Conservation (phyloP, 2,113 vertebrate genomes). For the Tragelaphus strepsiceros region DNA sequence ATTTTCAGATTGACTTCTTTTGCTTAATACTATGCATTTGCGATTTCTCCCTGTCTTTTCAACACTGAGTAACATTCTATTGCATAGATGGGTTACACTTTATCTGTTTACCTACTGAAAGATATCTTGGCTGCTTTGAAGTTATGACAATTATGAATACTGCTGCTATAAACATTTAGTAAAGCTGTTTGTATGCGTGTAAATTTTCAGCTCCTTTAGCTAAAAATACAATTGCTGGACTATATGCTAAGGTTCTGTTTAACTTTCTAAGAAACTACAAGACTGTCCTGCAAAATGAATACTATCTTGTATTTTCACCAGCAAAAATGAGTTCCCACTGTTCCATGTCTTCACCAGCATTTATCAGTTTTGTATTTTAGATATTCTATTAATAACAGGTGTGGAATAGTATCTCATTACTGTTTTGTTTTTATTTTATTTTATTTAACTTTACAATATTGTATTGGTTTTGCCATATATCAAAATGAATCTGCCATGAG, state of each 20-base stretch:
- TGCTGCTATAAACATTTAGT: background rate
- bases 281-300: background rate
- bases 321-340: background rate
- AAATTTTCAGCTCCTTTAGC: background rate
- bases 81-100: background rate
- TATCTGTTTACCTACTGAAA: background rate
- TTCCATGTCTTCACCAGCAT: background rate
- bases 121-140: background rate
- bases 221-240: background rate
- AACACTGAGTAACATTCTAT: background rate
- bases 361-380: background rate
- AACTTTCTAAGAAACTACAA: background rate
- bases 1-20: background rate
- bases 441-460: no score
- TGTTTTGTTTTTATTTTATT: background rate
- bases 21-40: background rate
- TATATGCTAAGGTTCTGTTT: background rate
- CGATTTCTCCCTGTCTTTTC: background rate
- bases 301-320: background rate
- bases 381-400: background rate
- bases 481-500: no score
- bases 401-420: background rate
- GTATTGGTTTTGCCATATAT: no score
- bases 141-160: background rate
- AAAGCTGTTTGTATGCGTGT: background rate